Percentiles rank a stretch among this genome's conserved stretches.
Conservation (phyloP, 2,797 vertebrate species). For the Microctenopoma stevenorrisi region DNA sequence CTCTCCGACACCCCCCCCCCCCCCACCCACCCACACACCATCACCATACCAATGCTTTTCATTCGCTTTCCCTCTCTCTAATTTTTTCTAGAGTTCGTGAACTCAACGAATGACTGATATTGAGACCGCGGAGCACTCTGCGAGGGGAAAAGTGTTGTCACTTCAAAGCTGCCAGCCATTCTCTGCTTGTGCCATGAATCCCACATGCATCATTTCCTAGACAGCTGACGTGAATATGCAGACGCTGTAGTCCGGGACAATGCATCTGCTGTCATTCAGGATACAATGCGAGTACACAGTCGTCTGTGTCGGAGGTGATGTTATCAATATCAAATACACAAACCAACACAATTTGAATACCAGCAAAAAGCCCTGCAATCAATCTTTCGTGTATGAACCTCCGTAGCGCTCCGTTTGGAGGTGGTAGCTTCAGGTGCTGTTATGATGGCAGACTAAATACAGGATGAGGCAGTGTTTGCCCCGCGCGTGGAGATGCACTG, state of each 20-base stretch:
- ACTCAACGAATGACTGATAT: constrained; percentile 62
- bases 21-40: constrained; percentile 1
- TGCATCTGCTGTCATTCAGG: constrained; percentile 47
- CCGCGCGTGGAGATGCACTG: not conserved
- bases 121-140: constrained; percentile 24
- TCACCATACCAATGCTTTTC: constrained; percentile 20
- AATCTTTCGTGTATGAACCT: not conserved
- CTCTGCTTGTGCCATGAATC: constrained; percentile 54
- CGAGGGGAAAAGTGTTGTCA: constrained; percentile 46
- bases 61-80: constrained; percentile 26
- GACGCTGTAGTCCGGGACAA: constrained; percentile 32
- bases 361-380: constrained; percentile 2
- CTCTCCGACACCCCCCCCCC: constrained; percentile 13
- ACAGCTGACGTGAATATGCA: constrained; percentile 52
- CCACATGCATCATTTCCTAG: constrained; percentile 34
- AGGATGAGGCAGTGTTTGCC: not conserved
- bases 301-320: constrained; percentile 29
- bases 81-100: constrained; percentile 64
- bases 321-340: constrained; percentile 38
- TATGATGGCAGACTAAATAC: not conserved
- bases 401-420: not conserved
- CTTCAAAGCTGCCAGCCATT: constrained; percentile 68
- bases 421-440: not conserved
- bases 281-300: constrained; percentile 16
- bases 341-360: constrained; percentile 36